A percentile compares a stretch with the other conserved stretches of the same genome.
Conservation (phyloP, 2,888 invertebrate genomes). For the Pantelozetes paolii region DNA sequence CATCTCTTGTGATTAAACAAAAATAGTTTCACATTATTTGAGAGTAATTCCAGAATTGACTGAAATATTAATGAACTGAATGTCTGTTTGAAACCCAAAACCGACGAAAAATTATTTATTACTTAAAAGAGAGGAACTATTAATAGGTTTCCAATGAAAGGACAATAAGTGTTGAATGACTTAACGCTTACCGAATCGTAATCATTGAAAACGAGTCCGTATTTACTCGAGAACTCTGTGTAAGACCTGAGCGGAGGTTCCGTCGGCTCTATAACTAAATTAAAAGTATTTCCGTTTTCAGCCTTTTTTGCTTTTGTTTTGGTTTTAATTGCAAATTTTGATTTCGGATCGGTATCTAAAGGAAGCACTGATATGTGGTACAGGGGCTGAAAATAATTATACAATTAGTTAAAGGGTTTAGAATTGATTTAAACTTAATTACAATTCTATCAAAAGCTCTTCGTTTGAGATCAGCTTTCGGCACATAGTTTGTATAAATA, state of each 20-base stretch:
- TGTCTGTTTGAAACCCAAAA: background rate
- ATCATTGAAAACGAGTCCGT: constrained; percentile 23
- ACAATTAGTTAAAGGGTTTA: too few relatives aligned
- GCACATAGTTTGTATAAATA: constrained; percentile 39
- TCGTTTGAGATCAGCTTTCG: constrained; percentile 46
- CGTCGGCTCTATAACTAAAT: background rate
- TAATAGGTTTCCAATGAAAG: too few relatives aligned
- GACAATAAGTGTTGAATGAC: background rate
- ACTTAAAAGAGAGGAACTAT: background rate
- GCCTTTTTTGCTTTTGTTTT: background rate
- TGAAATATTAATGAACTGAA: background rate
- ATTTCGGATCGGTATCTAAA: background rate
- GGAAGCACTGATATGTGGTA: constrained; percentile 7
- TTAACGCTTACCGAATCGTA: constrained; percentile 10
- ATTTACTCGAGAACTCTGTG: background rate
- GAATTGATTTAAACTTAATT: background rate
- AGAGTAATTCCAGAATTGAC: background rate
- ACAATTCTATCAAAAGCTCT: constrained; percentile 44
- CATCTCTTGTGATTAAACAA: constrained; percentile 1
- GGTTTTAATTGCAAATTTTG: background rate
- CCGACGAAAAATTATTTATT: background rate
- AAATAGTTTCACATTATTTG: background rate
- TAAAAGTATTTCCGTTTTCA: background rate
- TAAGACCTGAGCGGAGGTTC: constrained; percentile 3
- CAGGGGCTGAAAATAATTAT: background rate